These are phyloP conservation scores for Caenorhabditis elegans DNA, from an alignment of 1,140 invertebrate species.

Conservation along the genomic window WBcel235 BX284603.4:8609501-8610000, in stretches of 20 bases:
- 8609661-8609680: not conserved
- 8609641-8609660: constrained; percentile 1
- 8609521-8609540: not conserved
- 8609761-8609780: not conserved
- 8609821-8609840: too few species aligned
- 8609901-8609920: too few species aligned
- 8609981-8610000: too few species aligned
- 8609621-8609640: not conserved
- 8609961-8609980: too few species aligned
- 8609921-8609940: too few species aligned
- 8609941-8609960: too few species aligned
- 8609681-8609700: not conserved
- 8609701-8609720: not conserved
- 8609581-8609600: not conserved
- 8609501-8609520: not conserved
- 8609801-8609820: too few species aligned
- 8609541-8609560: not conserved
- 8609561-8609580: not conserved
- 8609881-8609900: too few species aligned
- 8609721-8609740: not conserved
- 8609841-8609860: too few species aligned
- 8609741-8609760: not conserved
- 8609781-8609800: not conserved
- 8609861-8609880: too few species aligned
- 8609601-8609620: not conserved